These are phyloP conservation scores for Periophthalmus magnuspinnatus DNA, from an alignment of 2,797 vertebrate genomes.

Conservation along the genomic window DNA sequence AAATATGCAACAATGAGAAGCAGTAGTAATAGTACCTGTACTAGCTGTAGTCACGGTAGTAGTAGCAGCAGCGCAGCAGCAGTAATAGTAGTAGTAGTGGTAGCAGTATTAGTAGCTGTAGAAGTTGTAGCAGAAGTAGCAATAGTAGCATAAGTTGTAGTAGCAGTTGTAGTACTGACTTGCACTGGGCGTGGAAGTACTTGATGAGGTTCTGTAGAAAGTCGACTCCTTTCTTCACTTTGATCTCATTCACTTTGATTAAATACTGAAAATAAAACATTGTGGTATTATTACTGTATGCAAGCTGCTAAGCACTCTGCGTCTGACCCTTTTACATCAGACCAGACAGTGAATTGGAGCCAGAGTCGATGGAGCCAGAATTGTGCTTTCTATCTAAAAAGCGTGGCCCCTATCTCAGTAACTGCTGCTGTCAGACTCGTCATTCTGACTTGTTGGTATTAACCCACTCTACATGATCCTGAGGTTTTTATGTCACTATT, in stretches of 20 bases:
- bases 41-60: background rate
- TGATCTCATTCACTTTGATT: slow-evolving; percentile 98
- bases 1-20: background rate
- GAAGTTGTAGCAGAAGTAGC: background rate
- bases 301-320: no score
- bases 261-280: slow-evolving; percentile 95
- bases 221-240: slow-evolving; percentile 95
- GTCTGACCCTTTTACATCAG: no score
- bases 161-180: slow-evolving; percentile 74
- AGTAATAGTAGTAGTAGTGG: background rate
- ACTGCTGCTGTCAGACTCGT: no score
- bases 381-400: no score
- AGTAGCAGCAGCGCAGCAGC: background rate
- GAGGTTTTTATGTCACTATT: no score
- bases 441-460: no score
- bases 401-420: no score
- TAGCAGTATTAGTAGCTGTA: slow-evolving; percentile 1
- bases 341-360: no score
- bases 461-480: no score
- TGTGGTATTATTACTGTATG: no score
- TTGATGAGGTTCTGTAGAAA: slow-evolving; percentile 97
- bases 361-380: no score
- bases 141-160: background rate
- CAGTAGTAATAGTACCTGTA: background rate
- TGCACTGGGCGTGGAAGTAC: slow-evolving; percentile 98